Percentiles rank a stretch among this genome's conserved stretches.
phyloP scores from a whole-genome alignment of 2,113 vertebrate genomes.

The Cottus gobio region DNA sequence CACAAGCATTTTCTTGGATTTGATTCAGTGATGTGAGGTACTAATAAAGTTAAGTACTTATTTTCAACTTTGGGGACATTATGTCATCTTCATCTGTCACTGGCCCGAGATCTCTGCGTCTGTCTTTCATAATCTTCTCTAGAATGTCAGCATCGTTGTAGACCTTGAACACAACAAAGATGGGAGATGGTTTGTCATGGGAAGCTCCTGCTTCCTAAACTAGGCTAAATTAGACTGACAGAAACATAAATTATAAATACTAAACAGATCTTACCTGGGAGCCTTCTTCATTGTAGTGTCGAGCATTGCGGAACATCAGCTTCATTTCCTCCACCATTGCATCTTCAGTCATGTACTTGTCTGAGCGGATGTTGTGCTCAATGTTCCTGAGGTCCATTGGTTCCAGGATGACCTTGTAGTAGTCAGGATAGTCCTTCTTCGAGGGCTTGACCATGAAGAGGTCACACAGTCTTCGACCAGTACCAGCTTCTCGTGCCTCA shows the following conservation, averaged over 20 bases:
- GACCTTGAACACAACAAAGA: conserved; percentile 82
- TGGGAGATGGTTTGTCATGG: not conserved
- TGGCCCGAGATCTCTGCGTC: conserved; percentile 93
- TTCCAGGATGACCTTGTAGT: conserved; percentile 98
- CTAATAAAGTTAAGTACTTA: conserved; percentile 85
- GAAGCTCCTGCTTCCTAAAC: not conserved
- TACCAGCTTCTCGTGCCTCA: conserved; percentile 90
- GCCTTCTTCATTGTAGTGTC: conserved; percentile 98
- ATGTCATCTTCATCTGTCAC: conserved; percentile 94
- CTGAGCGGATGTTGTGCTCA: conserved; percentile 95
- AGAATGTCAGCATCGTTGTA: conserved; percentile 97
- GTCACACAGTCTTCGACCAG: conserved; percentile 93
- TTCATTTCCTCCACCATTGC: conserved; percentile 96
- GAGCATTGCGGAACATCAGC: conserved; percentile 97
- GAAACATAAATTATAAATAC: not conserved
- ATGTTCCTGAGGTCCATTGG: conserved; percentile 98
- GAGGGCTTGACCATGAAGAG: conserved; percentile 99
- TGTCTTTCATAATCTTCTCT: conserved; percentile 96
- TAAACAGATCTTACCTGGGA: conserved; percentile 87
- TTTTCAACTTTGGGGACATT: conserved; percentile 96
- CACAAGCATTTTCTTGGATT: not conserved
- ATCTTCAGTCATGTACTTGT: conserved; percentile 93
- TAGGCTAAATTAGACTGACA: not conserved
- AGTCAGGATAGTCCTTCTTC: conserved; percentile 99
- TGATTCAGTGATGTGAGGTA: not conserved